Evolutionary conservation across 2,113 vertebrate genomes (phyloP).

Genomic region (Salvelinus alpinus): DNA sequence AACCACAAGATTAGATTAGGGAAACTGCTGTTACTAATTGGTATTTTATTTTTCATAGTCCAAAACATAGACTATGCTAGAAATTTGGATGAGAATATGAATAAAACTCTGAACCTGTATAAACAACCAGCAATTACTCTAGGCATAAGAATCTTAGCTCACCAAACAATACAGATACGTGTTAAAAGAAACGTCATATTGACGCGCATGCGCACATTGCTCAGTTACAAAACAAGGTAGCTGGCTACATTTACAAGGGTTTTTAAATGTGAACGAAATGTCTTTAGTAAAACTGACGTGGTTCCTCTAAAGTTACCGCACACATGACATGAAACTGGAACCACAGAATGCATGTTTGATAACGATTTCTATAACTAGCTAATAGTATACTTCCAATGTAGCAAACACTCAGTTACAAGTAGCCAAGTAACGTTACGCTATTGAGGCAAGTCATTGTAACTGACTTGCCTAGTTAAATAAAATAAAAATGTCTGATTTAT

Average conservation of each 20-base stretch:
- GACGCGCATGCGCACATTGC: conserved; percentile 50
- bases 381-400: too few relatives aligned
- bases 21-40: background rate
- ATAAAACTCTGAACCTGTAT: background rate
- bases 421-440: conserved; percentile 7
- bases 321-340: background rate
- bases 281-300: background rate
- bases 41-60: background rate
- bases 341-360: background rate
- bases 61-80: background rate
- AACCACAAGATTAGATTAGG: background rate
- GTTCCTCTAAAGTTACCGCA: background rate
- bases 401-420: background rate
- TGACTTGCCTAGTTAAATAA: conserved; percentile 1
- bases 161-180: too few relatives aligned
- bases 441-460: conserved; percentile 18
- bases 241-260: too few relatives aligned
- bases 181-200: background rate
- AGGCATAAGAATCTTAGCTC: too few relatives aligned
- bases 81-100: background rate
- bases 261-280: too few relatives aligned
- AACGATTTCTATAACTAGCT: too few relatives aligned
- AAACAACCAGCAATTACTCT: too few relatives aligned
- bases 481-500: accelerated
- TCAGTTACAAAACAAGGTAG: conserved; percentile 57